Base-by-base conservation (phyloP, 2,113 vertebrate species). In the Silurus glanis region DNA sequence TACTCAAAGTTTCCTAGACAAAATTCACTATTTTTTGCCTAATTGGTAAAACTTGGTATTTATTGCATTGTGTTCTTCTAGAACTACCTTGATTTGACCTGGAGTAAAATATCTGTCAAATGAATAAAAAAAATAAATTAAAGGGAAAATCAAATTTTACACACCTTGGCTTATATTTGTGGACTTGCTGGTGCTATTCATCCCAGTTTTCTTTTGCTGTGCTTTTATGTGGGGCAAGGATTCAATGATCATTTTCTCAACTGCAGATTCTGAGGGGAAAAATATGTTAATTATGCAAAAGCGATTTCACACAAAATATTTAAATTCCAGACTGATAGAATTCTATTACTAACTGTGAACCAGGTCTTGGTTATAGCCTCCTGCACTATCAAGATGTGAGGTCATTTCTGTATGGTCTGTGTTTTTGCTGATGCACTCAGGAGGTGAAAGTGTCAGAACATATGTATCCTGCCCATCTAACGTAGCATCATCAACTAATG, bases 381-480 rank as follows among this genome's bases (percentile, higher is more conserved):
- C 51, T 74, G 69, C 80, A 21, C 10, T 17, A 75, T 21, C 51
- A 83, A 55, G 14, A 59, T 21, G 21, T 47, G 79, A 47, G 56
- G 80, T 17, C 19, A 72, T 25, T 49, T 61, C n/a, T 2, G 16
- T 23, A 12, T 86, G 69, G 28, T 69, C 47, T 25, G 61, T 16
- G 17, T 14, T 49, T 91, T 89, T 91, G 45, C 61, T 62, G 1
- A 91, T 92, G 62, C 90, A 93, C 23, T 87, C 45, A 13, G 91
- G 91, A 4, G 94, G 94, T 17, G 95, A 95, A 17, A 95, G 79
- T 13, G 90, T 93, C 45, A 92, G 37, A 5, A 93, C 88, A 81
- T 92, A 89, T 0, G 88, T 89, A 55, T 94, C 91, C 23, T 85
- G 83, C 10, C 84, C 88, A 49, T 94, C 91, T 21, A 67, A 59